Conservation (phyloP, 2,797 vertebrate genomes). For the Squalus acanthias region DNA sequence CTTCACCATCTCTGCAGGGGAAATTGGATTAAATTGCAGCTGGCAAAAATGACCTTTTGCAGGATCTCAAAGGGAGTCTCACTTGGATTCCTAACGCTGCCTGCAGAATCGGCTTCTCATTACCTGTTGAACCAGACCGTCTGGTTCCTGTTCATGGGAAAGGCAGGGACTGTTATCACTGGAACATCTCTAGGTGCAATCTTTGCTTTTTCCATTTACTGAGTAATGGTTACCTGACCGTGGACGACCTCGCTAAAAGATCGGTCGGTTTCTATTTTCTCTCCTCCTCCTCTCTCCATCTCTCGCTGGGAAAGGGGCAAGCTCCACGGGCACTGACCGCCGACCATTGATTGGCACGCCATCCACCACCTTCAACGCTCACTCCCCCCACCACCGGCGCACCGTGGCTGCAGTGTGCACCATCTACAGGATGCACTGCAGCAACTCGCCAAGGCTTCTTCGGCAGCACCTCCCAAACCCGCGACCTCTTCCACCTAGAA, state of each 20-base stretch:
- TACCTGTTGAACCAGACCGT: background rate
- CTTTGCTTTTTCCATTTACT: too few species aligned
- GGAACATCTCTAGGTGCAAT: background rate
- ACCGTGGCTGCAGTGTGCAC: too few species aligned
- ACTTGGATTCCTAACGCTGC: background rate
- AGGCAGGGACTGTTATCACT: background rate
- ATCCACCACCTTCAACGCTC: too few species aligned
- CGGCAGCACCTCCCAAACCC: too few species aligned
- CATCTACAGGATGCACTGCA: too few species aligned
- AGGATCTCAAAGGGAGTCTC: background rate
- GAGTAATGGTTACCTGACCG: background rate
- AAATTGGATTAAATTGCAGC: background rate
- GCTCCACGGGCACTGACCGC: background rate
- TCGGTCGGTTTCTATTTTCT: background rate
- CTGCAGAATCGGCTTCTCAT: background rate
- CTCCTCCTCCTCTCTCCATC: background rate
- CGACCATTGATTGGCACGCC: background rate
- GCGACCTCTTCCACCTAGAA: too few species aligned
- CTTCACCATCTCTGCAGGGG: background rate
- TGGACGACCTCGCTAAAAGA: background rate
- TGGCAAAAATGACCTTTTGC: background rate
- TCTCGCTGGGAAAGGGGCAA: too few species aligned
- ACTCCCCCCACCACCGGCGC: too few species aligned
- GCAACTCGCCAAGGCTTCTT: too few species aligned
- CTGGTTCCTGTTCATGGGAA: background rate